Base-by-base conservation (phyloP, 1,140 invertebrate species). In the Whitmania pigra region DNA sequence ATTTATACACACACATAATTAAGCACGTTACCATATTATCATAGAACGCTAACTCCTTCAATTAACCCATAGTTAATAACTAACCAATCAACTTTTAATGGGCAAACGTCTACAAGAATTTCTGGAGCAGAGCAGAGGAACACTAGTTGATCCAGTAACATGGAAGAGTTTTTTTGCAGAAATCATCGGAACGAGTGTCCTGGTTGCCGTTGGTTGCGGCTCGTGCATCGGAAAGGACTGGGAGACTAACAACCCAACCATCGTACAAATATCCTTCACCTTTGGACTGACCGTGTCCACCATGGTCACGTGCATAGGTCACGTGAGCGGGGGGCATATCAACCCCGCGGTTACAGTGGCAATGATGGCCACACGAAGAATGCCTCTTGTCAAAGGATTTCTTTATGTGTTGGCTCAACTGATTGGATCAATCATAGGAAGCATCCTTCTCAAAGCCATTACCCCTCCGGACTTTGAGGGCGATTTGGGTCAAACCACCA, bases 331-430 rank as follows among this genome's bases (percentile, higher is more conserved):
- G 43, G 90, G 90, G 31, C 91, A 94, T 81, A 88, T 94, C 71
- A 94, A 94, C 80, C 92, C 92, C 0, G 91, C 92, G 0, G 90
- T 94, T 0, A 92, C 90, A 0, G 60, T 88, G 15, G 90, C 89
- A 11, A 86, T 93, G 49, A 69, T 83, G 43, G 67, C 49, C 0
- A 49, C 60, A 13, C 40, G 60, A n/a, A 49, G 49, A 67, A 78
- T 82, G 74, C 80, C 78, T 66, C 67, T 81, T 0, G 76, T 76
- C 0, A 76, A 79, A 54, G 78, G 75, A 4, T 68, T 80, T 29
- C 75, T 80, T 67, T 82, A 78, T 75, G 73, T 82, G 18, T 55
- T 80, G 13, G 76, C 77, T 54, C 80, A 82, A 74, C 78, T 77
- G 66, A 84, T 90, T 69, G 92, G 91, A 11, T 90, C 88, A 31